Conservation (phyloP, 2,888 invertebrate genomes). For the Melikaiella ostensackeni region DNA sequence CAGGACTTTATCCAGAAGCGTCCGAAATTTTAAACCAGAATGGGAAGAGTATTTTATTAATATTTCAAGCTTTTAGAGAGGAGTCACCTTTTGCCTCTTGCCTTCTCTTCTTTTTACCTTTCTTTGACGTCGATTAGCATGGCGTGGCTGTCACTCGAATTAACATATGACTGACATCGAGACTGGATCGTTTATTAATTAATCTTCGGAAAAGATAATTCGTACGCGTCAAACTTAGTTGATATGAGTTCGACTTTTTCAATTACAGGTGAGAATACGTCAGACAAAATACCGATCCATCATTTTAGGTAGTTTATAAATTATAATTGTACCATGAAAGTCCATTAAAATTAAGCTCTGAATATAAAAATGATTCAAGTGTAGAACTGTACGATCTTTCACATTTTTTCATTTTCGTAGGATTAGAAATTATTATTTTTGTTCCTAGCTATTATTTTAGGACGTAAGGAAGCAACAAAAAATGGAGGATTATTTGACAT, state of each 20-base stretch:
- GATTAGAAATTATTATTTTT: too few species aligned
- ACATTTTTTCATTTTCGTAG: too few species aligned
- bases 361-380: not conserved
- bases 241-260: not conserved
- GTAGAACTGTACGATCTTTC: not conserved
- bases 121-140: constrained; percentile 41
- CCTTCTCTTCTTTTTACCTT: constrained; percentile 6
- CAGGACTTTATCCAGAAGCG: constrained; percentile 57
- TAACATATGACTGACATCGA: constrained; percentile 49
- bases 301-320: not conserved
- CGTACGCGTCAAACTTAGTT: not conserved
- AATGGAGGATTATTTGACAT: too few species aligned
- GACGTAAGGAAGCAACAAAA: too few species aligned
- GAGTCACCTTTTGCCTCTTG: constrained; percentile 19
- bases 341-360: not conserved
- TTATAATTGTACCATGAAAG: not conserved
- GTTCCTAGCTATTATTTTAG: too few species aligned
- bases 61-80: constrained; percentile 44
- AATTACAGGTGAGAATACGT: not conserved
- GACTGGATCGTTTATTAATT: constrained; percentile 55
- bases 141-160: constrained; percentile 47
- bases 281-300: not conserved
- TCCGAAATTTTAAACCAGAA: constrained; percentile 52
- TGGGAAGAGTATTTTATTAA: constrained; percentile 49
- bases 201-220: constrained; percentile 47